Percentiles rank a stretch among this genome's conserved stretches.
Conservation (phyloP, 2,113 vertebrate genomes). For the Rafetus swinhoei region DNA sequence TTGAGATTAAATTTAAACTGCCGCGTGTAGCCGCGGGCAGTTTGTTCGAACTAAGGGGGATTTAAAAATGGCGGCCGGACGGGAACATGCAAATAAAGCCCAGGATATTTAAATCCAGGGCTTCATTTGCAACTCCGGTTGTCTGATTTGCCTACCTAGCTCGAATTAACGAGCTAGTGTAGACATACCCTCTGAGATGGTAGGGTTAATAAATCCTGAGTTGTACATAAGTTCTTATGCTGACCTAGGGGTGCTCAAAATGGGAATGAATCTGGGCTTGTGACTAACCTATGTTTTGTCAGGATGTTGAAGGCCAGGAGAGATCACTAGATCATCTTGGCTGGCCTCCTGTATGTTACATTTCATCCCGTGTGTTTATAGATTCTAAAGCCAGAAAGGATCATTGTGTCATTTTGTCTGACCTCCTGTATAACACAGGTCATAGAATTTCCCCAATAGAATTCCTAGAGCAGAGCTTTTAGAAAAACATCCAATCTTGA, state of each 20-base stretch:
- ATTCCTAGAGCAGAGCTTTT: background rate
- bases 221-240: background rate
- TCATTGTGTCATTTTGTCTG: background rate
- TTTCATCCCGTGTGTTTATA: background rate
- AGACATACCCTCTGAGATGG: background rate
- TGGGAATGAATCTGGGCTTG: background rate
- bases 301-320: background rate
- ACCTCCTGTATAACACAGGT: background rate
- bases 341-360: background rate
- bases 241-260: conserved; percentile 30
- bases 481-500: background rate
- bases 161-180: too few species aligned
- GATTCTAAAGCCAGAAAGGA: background rate
- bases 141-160: too few species aligned
- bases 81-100: too few species aligned
- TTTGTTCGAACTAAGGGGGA: too few species aligned
- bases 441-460: background rate
- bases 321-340: background rate
- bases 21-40: too few species aligned
- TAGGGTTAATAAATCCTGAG: background rate
- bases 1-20: too few species aligned
- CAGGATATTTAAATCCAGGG: too few species aligned
- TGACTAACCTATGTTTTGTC: background rate
- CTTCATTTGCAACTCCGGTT: too few species aligned
- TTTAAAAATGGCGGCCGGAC: too few species aligned